phyloP scores from a whole-genome alignment of 2,888 invertebrate species.

The Eilema caniola region DNA sequence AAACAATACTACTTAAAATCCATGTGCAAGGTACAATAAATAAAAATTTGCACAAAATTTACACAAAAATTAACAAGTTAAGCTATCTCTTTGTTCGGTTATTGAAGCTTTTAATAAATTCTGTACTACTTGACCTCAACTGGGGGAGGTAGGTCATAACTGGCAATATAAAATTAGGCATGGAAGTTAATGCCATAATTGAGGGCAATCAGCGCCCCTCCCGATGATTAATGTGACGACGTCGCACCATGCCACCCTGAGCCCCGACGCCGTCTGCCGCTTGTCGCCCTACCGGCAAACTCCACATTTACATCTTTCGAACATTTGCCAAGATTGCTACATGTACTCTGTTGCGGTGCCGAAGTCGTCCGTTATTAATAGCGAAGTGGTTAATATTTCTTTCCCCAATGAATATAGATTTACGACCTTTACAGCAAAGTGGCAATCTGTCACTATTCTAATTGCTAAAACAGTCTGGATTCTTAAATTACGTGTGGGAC shows the following conservation, averaged over 20 bases:
- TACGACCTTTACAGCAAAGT: constrained; percentile 24
- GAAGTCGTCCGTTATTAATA: constrained; percentile 49
- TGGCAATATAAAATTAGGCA: constrained; percentile 78
- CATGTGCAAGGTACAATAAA: not conserved
- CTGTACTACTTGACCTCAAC: constrained; percentile 60
- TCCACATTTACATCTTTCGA: constrained; percentile 76
- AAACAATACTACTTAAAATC: constrained; percentile 3
- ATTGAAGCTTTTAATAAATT: constrained; percentile 44
- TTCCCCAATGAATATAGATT: constrained; percentile 22
- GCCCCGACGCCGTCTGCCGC: constrained; percentile 33
- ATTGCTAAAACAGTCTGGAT: constrained; percentile 74
- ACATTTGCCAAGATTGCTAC: constrained; percentile 64
- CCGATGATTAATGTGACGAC: constrained; percentile 76
- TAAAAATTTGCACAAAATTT: too few species aligned
- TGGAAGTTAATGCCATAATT: constrained; percentile 85
- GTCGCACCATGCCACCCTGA: constrained; percentile 27
- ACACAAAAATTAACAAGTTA: not conserved
- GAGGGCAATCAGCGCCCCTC: constrained; percentile 82
- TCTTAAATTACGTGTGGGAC: constrained; percentile 83
- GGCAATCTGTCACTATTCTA: constrained; percentile 36
- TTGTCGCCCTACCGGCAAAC: constrained; percentile 34
- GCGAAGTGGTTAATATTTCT: constrained; percentile 36
- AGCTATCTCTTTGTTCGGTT: not conserved
- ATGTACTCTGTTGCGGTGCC: constrained; percentile 50
- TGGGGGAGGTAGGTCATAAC: constrained; percentile 56